phyloP scores from a whole-genome alignment of 2,797 vertebrate genomes.

The Diceros bicornis region DNA sequence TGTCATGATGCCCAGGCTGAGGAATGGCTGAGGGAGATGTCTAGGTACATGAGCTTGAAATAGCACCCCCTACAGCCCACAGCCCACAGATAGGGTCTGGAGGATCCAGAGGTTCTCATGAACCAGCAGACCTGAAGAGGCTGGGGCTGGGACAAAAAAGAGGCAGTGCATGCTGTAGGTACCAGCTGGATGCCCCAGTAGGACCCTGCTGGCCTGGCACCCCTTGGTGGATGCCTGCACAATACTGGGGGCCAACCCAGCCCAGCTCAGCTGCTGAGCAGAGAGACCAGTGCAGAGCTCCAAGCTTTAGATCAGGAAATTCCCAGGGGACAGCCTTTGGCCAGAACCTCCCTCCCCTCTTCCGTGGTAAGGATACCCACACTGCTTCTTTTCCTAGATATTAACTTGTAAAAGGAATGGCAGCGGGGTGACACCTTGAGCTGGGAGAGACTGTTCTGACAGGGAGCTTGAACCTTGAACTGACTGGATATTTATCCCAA shows the following conservation, averaged over 20 bases:
- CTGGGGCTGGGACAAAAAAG: too few relatives aligned
- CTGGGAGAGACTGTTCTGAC: not conserved
- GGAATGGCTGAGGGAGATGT: not conserved
- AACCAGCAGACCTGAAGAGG: not conserved
- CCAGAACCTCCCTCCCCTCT: not conserved
- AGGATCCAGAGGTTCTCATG: not conserved
- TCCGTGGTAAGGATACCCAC: too few relatives aligned
- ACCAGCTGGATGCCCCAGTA: not conserved
- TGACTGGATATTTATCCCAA: not conserved
- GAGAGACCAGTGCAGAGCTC: not conserved
- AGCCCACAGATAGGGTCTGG: too few relatives aligned
- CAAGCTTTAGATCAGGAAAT: not conserved
- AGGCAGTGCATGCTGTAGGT: not conserved
- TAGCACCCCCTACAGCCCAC: rapidly evolving
- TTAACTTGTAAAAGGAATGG: not conserved
- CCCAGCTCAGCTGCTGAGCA: not conserved
- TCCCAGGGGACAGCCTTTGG: not conserved
- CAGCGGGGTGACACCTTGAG: not conserved
- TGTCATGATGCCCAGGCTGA: not conserved
- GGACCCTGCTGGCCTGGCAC: not conserved
- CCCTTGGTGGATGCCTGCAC: not conserved
- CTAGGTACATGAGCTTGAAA: not conserved
- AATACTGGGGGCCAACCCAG: too few relatives aligned
- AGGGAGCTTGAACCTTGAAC: not conserved
- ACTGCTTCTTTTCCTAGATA: not conserved